phyloP scores from a whole-genome alignment of 1,140 invertebrate species.

The Heterodera schachtii region DNA sequence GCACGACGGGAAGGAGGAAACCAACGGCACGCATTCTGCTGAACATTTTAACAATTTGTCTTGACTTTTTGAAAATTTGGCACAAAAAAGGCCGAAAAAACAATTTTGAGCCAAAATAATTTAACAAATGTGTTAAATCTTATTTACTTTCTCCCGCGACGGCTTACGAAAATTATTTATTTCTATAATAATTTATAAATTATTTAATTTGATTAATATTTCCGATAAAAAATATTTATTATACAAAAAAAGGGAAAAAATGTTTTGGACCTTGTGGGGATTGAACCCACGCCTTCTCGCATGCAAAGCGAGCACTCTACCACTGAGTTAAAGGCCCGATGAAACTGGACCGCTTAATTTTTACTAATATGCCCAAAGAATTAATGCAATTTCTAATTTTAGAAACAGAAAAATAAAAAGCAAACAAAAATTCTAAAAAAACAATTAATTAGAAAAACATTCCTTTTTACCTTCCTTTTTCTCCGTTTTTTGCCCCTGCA shows the following conservation, averaged over 20 bases:
- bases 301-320: conserved; percentile 59
- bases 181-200: too few species aligned
- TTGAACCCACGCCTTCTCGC: conserved; percentile 50
- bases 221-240: background rate
- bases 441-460: too few species aligned
- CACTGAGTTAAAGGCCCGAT: conserved; percentile 37
- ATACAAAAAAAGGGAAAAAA: background rate
- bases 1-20: background rate
- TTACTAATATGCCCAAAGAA: background rate
- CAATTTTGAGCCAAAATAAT: background rate
- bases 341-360: background rate
- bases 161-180: too few species aligned
- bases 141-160: too few species aligned
- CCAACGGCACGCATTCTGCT: too few species aligned
- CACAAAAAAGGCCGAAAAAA: background rate
- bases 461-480: background rate
- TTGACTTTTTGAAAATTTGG: background rate
- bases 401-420: background rate
- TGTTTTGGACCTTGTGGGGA: conserved; percentile 18
- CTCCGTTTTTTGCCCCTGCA: background rate
- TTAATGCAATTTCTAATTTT: background rate
- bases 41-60: background rate
- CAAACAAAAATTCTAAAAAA: background rate
- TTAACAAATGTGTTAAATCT: too few species aligned
- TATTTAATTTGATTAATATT: too few species aligned